Percentiles rank a stretch among this genome's conserved stretches.
phyloP scores from a whole-genome alignment of 2,888 invertebrate species.

The Sarcophaga variegata region DNA sequence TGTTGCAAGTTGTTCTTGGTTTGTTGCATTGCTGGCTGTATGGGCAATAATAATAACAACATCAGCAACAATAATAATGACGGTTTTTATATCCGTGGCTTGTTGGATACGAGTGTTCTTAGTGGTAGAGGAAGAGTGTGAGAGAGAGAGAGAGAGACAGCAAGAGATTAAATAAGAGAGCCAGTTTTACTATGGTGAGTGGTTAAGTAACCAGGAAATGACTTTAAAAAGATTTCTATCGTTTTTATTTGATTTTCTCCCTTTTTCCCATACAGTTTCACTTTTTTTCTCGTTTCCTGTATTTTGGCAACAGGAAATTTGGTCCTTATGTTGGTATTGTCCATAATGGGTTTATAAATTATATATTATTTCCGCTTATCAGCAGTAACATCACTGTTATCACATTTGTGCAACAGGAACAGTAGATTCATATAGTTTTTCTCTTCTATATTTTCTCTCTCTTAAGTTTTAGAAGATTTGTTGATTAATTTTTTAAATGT shows the following conservation, averaged over 20 bases:
- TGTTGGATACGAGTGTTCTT: not conserved
- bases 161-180: not conserved
- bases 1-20: not conserved
- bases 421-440: not conserved
- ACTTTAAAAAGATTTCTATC: constrained; percentile 59
- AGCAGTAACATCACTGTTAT: constrained; percentile 18
- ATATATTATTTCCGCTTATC: constrained; percentile 49
- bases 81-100: constrained; percentile 8
- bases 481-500: no score
- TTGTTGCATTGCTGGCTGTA: constrained; percentile 1
- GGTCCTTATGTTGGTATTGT: constrained; percentile 28
- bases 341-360: constrained; percentile 55
- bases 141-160: not conserved
- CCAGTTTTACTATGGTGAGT: constrained; percentile 26
- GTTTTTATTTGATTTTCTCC: constrained; percentile 32
- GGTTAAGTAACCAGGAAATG: constrained; percentile 66
- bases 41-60: not conserved
- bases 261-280: constrained; percentile 7
- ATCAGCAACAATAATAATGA: constrained; percentile 17
- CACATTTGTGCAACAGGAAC: not conserved
- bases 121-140: not conserved
- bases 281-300: constrained; percentile 15
- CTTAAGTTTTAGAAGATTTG: no score
- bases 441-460: not conserved
- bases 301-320: constrained; percentile 64